Conservation (phyloP, 64 coral and sea anemone genomes). For the Platygyra sinensis region DNA sequence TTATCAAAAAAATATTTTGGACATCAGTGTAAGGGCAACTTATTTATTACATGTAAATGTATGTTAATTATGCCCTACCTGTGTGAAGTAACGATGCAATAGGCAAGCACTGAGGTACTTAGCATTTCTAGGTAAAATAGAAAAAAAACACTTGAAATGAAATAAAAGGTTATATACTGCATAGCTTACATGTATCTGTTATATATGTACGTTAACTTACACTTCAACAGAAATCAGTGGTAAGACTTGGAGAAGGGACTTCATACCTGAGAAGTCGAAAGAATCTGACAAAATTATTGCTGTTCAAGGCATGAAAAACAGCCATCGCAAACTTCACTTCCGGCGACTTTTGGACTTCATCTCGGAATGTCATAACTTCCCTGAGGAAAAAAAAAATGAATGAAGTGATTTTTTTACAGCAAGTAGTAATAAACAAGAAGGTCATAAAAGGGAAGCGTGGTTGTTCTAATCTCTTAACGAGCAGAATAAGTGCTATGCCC, state of each 20-base stretch:
- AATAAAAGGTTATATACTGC: background rate
- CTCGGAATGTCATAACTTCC: constrained; percentile 86
- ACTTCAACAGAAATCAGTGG: background rate
- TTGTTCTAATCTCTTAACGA: too few species aligned
- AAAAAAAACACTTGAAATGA: background rate
- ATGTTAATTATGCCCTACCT: constrained; percentile 48
- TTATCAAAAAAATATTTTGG: too few species aligned
- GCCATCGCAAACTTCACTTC: constrained; percentile 85
- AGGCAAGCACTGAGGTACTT: constrained; percentile 85
- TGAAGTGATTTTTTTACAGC: background rate
- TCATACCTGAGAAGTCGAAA: constrained; percentile 88
- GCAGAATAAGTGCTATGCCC: too few species aligned
- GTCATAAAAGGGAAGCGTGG: too few species aligned
- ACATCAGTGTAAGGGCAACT: background rate
- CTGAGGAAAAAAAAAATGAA: constrained; percentile 29
- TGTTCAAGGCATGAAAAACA: constrained; percentile 87
- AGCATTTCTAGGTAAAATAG: constrained; percentile 47
- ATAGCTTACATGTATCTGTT: too few species aligned
- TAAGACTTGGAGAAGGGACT: background rate
- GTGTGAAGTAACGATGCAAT: constrained; percentile 94
- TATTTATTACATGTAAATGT: background rate
- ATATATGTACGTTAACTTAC: too few species aligned
- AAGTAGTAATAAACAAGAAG: too few species aligned
- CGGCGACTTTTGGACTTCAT: constrained; percentile 76
- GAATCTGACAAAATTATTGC: constrained; percentile 90